These are phyloP conservation scores for Rhodinocichla rosea DNA, from an alignment of 2,113 vertebrate genomes.

Conservation along the genomic window DNA sequence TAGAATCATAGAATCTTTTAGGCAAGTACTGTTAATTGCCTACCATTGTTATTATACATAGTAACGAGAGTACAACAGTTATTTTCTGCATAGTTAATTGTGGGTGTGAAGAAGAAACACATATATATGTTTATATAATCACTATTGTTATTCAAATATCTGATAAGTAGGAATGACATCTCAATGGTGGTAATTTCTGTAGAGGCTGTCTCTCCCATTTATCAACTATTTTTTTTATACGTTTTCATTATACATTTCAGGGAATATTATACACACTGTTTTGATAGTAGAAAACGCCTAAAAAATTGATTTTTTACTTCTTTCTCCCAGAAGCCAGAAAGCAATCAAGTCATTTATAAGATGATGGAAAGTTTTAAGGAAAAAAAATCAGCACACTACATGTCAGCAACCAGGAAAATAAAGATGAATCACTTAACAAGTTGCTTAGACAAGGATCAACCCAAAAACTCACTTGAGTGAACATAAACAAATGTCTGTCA, in stretches of 20 bases:
- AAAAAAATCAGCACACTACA: neutral
- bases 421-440: neutral
- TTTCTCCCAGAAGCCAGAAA: neutral
- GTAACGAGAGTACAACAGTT: neutral
- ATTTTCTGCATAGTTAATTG: neutral
- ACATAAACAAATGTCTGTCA: neutral
- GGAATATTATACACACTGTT: neutral
- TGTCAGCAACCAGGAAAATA: neutral
- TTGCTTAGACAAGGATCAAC: neutral
- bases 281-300: neutral
- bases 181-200: neutral
- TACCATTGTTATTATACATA: neutral
- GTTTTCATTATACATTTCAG: neutral
- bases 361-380: neutral
- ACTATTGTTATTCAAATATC: neutral
- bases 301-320: neutral
- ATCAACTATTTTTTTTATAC: neutral
- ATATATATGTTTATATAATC: neutral
- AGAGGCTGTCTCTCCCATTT: neutral
- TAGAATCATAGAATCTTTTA: neutral
- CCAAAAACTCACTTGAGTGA: conserved; percentile 4
- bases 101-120: neutral
- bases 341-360: neutral
- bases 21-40: neutral
- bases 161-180: neutral